Evolutionary conservation across 1,140 invertebrate genomes (phyloP), one percentile per base, ranked within the genome.

Genomic region (Meteorus sp.): DNA sequence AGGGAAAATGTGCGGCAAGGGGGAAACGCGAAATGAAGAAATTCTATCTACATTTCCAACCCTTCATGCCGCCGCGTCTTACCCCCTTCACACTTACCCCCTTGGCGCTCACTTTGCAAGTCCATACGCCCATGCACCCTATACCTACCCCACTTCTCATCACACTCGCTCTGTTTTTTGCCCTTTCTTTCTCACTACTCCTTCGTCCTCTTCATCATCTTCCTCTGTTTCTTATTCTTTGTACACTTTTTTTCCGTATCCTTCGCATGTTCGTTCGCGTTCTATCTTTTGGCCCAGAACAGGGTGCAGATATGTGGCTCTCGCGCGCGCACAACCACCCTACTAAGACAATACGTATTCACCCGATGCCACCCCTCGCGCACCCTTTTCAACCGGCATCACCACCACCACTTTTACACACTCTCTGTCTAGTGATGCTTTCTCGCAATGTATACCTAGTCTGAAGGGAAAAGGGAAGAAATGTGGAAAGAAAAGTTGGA

Each of bases 21-120:
- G 72, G 71, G 69, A 69, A 71, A 79, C 73, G 76, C 71, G 76
- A 80, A 80, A 80, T 80, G 77, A 80, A 80, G 77, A 80, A 80
- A 80, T 80, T 80, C 76, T 80, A 78, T 79, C 76, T 80, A 78
- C 75, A 78, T 80, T 78, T 80, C 76, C 77, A 80, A 80, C 77
- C 77, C 76, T 80, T 80, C 77, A 77, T 77, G 74, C 76, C 70
- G 63, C 76, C 35, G n/a, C 31, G 73, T 76, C 77, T 79, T 78
- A 74, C 76, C 75, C 72, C 71, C 63, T 64, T 59, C 50, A 43
- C 63, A 44, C 59, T 59, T 57, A 17, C 19, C 17, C 3, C n/a
- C n/a, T n/a, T n/a, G n/a, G n/a, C n/a, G n/a, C n/a, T n/a, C 62
- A 19, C 43, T 9, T 15, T 19, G 11, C 41, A 9, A 7, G 41